Evolutionary conservation across 2,113 vertebrate genomes (phyloP).

Genomic region (Willisornis vidua): DNA sequence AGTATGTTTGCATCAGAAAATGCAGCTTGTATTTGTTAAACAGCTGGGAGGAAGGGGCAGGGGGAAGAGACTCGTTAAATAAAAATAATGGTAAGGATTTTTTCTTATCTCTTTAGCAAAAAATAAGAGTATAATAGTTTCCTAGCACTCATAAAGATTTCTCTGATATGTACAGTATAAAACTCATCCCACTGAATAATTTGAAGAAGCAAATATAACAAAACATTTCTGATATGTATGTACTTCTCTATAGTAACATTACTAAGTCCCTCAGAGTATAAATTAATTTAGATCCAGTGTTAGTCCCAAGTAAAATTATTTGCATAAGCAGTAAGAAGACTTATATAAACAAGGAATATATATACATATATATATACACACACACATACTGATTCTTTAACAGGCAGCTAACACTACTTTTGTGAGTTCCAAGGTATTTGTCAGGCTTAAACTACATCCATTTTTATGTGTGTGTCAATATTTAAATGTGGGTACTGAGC

Average conservation of each 20-base stretch:
- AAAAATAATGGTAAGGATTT: background rate
- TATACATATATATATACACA: background rate
- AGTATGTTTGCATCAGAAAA: background rate
- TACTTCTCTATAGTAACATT: background rate
- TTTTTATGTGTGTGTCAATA: background rate
- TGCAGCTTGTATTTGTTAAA: background rate
- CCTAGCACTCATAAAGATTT: background rate
- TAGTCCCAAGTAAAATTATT: background rate
- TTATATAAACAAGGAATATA: background rate
- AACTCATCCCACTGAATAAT: background rate
- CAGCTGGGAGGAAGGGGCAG: background rate
- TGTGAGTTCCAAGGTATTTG: background rate
- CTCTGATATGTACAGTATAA: background rate
- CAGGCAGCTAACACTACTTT: background rate
- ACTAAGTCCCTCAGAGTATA: background rate
- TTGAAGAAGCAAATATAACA: background rate
- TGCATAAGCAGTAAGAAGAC: background rate
- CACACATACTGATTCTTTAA: background rate
- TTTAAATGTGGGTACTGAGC: background rate
- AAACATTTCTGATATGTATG: background rate
- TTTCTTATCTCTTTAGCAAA: background rate
- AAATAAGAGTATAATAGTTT: background rate
- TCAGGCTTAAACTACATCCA: background rate
- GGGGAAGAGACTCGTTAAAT: background rate
- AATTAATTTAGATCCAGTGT: background rate